These are phyloP conservation scores for Rhynchonycteris naso DNA, from an alignment of 2,797 vertebrate genomes.

Conservation along the genomic window DNA sequence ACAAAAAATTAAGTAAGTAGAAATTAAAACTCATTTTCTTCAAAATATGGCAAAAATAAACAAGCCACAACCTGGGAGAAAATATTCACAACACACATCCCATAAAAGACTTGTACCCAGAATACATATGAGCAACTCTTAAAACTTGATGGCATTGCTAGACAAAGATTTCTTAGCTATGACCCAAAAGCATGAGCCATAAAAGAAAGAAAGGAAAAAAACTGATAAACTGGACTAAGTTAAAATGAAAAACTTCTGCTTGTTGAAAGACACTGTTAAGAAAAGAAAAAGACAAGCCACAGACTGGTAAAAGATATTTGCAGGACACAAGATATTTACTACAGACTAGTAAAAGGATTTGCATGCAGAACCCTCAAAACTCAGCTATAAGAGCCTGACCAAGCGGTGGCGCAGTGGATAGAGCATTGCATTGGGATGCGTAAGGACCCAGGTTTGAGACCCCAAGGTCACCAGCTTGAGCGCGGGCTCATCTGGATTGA, in stretches of 20 bases:
- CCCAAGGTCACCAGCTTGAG: too few species aligned
- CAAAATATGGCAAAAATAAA: background rate
- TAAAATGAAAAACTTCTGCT: background rate
- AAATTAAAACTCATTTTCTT: background rate
- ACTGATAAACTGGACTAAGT: background rate
- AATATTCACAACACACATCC: background rate
- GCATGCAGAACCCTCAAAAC: background rate
- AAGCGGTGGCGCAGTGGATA: too few species aligned
- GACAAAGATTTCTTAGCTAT: background rate
- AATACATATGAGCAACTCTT: background rate
- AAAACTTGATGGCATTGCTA: rapidly evolving
- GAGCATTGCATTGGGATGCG: too few species aligned
- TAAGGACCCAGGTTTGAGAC: too few species aligned
- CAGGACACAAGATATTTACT: too few species aligned
- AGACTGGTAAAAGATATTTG: background rate
- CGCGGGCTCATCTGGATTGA: too few species aligned
- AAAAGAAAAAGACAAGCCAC: background rate
- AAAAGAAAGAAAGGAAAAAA: background rate
- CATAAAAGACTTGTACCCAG: background rate
- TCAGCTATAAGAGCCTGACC: background rate
- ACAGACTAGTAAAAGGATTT: too few species aligned
- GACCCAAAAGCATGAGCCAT: background rate
- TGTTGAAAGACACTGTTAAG: background rate
- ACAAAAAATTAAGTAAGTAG: background rate
- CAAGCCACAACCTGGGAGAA: background rate